Percentiles rank a stretch among this genome's conserved stretches.
These are phyloP conservation scores for Fukomys damarensis DNA, from an alignment of 2,113 vertebrate species.

Conservation along the genomic window DNA sequence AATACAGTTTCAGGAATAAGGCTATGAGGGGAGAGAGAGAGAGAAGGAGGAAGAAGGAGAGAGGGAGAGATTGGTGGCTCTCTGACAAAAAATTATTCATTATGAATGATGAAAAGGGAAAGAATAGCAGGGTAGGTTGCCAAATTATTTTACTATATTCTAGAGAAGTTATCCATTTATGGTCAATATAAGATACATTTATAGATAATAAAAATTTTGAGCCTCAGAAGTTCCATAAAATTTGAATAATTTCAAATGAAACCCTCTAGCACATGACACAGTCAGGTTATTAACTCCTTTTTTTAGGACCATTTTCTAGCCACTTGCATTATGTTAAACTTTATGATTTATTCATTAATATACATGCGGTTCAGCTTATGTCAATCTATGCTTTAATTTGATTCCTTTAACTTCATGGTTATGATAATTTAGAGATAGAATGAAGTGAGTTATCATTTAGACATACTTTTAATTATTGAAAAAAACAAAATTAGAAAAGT, in stretches of 20 bases:
- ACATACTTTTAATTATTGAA: background rate
- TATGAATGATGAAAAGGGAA: background rate
- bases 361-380: background rate
- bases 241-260: background rate
- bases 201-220: background rate
- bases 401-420: slow-evolving; percentile 21
- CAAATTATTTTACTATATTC: background rate
- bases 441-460: background rate
- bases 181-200: background rate
- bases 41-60: background rate
- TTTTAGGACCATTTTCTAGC: background rate
- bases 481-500: slow-evolving; percentile 30
- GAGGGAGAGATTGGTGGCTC: background rate
- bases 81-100: background rate
- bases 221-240: background rate
- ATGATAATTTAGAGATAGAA: background rate
- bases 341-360: slow-evolving; percentile 17
- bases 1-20: background rate
- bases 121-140: background rate
- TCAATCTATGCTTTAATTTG: background rate
- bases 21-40: no score
- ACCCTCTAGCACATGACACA: background rate
- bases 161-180: background rate
- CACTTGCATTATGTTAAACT: background rate
- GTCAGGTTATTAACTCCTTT: background rate